A percentile compares a stretch with the other conserved stretches of the same genome.
Conservation (phyloP, 1,140 invertebrate genomes). For the Philotrypesis tridentata region DNA sequence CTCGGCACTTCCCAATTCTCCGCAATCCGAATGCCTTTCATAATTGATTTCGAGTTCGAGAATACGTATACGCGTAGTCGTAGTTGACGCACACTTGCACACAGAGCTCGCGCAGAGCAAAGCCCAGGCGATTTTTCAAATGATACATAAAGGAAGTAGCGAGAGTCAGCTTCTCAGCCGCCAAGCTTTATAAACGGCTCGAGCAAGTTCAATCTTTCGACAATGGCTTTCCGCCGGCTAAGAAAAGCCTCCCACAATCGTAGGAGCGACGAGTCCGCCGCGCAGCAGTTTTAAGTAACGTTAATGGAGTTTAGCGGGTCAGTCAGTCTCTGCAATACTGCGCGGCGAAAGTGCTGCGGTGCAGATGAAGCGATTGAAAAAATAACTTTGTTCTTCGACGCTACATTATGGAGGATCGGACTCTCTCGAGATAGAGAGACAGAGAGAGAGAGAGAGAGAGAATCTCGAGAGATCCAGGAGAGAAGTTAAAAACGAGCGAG, state of each 20-base stretch:
- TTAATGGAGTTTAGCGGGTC: background rate
- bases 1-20: conserved; percentile 23
- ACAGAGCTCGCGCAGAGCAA: too few species aligned
- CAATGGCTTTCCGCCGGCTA: background rate
- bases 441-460: too few species aligned
- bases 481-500: background rate
- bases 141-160: too few species aligned
- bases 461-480: too few species aligned
- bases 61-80: too few species aligned
- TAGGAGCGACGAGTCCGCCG: too few species aligned
- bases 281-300: background rate
- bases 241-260: background rate
- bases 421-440: background rate
- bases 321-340: too few species aligned
- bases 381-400: background rate
- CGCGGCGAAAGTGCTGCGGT: too few species aligned
- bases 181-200: too few species aligned
- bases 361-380: background rate
- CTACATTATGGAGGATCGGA: background rate
- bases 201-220: background rate
- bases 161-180: too few species aligned
- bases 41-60: background rate
- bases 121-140: background rate
- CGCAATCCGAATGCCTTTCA: background rate
- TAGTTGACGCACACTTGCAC: background rate